A percentile compares a stretch with the other conserved stretches of the same genome.
Conservation (phyloP, 2,888 invertebrate species). For the Coelogynopora nodosa region DNA sequence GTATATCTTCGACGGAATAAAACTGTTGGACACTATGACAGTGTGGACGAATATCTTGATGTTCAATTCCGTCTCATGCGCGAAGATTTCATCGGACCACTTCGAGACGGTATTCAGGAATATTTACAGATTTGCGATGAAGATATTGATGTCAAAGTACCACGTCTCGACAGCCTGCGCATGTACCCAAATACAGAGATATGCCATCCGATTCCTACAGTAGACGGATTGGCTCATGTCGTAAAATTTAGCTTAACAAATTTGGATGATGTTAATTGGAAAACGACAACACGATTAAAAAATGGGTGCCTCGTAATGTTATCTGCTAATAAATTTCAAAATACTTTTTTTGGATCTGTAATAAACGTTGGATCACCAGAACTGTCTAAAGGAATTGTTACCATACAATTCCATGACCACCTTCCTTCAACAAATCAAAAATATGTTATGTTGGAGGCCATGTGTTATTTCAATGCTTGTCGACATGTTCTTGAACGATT, state of each 20-base stretch:
- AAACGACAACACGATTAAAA: not conserved
- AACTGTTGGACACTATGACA: conserved; percentile 67
- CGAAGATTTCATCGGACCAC: conserved; percentile 75
- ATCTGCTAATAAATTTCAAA: conserved; percentile 13
- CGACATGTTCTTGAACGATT: not conserved
- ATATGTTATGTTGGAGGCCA: conserved; percentile 16
- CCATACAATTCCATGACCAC: not conserved
- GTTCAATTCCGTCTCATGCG: conserved; percentile 72
- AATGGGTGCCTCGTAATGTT: not conserved
- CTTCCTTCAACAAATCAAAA: not conserved
- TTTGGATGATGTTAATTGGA: not conserved
- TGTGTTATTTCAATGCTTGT: not conserved
- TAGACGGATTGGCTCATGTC: not conserved
- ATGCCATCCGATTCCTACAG: not conserved
- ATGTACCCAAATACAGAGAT: not conserved
- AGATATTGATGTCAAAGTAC: too few species aligned
- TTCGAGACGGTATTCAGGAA: conserved; percentile 66
- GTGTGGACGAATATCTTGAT: conserved; percentile 72
- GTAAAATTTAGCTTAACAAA: not conserved
- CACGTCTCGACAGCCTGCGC: not conserved
- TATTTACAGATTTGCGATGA: not conserved
- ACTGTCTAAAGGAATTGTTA: conserved; percentile 6
- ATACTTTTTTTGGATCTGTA: not conserved
- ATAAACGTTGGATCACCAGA: not conserved
- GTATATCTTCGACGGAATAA: conserved; percentile 66